Evolutionary conservation across 2,113 vertebrate genomes (phyloP), one percentile per base, ranked within the genome.

Genomic region (Peromyscus maniculatus): DNA sequence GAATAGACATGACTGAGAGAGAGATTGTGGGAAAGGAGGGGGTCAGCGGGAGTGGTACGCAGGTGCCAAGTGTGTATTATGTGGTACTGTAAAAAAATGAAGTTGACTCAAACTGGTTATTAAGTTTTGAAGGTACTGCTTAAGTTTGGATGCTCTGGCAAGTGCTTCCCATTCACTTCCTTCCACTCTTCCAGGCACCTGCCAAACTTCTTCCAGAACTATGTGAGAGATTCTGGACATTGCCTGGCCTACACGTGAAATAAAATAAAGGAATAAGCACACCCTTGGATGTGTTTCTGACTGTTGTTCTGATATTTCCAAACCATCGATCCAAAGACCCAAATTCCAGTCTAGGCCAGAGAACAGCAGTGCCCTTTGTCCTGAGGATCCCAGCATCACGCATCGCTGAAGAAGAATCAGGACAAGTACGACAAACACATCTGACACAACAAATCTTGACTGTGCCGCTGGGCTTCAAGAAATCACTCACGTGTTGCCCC

Each of bases 311-410:
- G 39, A 57, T 24, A 43, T 93, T 94, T 89, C 84, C 75, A 90
- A 91, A 69, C 78, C 33, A 59, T 52, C 92, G 19, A 59, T 39
- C n/a, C 15, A 86, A 95, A 91, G 15, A 91, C 91, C 69, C 80
- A 71, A 66, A 28, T 77, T 89, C 22, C 7, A 55, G 39, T 59
- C 78, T n/a, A 39, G 55, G 16, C 21, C 24, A 87, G 83, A 87
- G 71, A 69, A 10, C 22, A 64, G 89, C 74, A 59, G 19, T 49
- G 66, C 16, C 36, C n/a, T 16, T 57, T 55, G 28, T 78, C n/a
- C n/a, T n/a, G n/a, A 36, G 46, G 78, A 43, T 36, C 62, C 17
- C 13, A 24, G 36, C 43, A 71, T 52, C 36, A 13, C 52, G 36
- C 36, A 55, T 31, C 62, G 89, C 19, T 78, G 22, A 62, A 8